phyloP scores from a whole-genome alignment of 2,888 invertebrate genomes.

The Lasioglossum morio region DNA sequence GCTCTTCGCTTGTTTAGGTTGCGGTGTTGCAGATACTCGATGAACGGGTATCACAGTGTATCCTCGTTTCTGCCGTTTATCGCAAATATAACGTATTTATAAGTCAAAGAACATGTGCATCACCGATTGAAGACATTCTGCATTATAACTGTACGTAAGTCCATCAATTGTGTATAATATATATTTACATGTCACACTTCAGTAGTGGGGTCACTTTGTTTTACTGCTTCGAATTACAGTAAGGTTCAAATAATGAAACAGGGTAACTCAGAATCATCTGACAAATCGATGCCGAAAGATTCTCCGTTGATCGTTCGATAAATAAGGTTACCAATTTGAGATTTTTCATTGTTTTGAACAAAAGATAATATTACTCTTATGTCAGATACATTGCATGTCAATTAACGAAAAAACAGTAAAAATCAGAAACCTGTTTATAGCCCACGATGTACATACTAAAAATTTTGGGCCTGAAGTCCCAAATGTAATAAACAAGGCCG shows the following conservation, averaged over 20 bases:
- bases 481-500: conserved; percentile 34
- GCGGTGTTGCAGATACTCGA: conserved; percentile 76
- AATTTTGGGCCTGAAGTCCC: conserved; percentile 60
- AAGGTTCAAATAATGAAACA: conserved; percentile 30
- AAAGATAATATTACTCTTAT: background rate
- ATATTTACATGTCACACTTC: conserved; percentile 9
- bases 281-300: background rate
- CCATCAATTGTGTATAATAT: conserved; percentile 37
- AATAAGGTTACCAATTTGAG: background rate
- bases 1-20: conserved; percentile 74
- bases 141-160: conserved; percentile 64
- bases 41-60: conserved; percentile 72
- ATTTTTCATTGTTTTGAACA: conserved; percentile 5
- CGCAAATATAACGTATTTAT: conserved; percentile 65
- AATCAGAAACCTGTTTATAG: background rate
- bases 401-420: background rate
- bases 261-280: conserved; percentile 11
- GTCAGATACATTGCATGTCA: background rate
- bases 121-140: conserved; percentile 35
- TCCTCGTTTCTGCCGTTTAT: conserved; percentile 67
- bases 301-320: background rate
- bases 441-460: background rate
- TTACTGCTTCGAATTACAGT: conserved; percentile 39
- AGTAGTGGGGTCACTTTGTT: conserved; percentile 32
- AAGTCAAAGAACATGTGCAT: conserved; percentile 57